Evolutionary conservation across 2,888 invertebrate genomes (phyloP), one percentile per base, ranked within the genome.

Genomic region (Ormyrus rosae): DNA sequence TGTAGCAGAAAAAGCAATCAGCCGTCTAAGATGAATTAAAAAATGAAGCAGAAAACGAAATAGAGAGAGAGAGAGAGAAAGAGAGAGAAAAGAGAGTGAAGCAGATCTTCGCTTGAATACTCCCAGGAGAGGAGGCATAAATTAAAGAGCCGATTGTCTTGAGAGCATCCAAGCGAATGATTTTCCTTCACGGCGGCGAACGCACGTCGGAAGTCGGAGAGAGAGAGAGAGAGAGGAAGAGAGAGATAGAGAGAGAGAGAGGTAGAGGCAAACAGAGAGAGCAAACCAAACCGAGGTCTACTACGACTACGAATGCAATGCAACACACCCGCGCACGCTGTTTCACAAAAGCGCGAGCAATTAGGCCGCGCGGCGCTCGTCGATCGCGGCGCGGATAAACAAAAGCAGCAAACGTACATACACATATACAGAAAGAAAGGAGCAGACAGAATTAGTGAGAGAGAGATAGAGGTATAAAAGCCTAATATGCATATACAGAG

Each of bases 91-190:
- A 69, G 63, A 53, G 11, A 34, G 19, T 19, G 53, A 55, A 71
- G 61, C 46, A 65, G 69, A 77, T 82, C 34, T 68, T 77, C 68
- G 78, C 72, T 81, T 60, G 81, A 76, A 76, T 72, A 69, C 78
- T 76, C 68, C 64, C 56, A 51, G 56, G 65, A 69, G 69, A 73
- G 53, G 48, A 55, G 75, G 67, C 75, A 79, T 72, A 64, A 79
- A 82, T 76, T 76, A 73, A 65, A 69, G 65, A 65, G 69, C 34
- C 73, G 73, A 80, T 82, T 77, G 80, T 82, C 80, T 77, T 61
- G 51, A 67, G 48, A 80, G 73, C 77, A 82, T 80, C 82, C 82
- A 70, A 80, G 80, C 77, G 77, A 77, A 50, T 74, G 68, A 71
- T 78, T 76, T 69, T 75, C 67, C 61, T 69, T 65, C 71, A 64